These are phyloP conservation scores for Diglossa cyanea DNA, from an alignment of 2,797 vertebrate genomes.

Conservation along the genomic window DNA sequence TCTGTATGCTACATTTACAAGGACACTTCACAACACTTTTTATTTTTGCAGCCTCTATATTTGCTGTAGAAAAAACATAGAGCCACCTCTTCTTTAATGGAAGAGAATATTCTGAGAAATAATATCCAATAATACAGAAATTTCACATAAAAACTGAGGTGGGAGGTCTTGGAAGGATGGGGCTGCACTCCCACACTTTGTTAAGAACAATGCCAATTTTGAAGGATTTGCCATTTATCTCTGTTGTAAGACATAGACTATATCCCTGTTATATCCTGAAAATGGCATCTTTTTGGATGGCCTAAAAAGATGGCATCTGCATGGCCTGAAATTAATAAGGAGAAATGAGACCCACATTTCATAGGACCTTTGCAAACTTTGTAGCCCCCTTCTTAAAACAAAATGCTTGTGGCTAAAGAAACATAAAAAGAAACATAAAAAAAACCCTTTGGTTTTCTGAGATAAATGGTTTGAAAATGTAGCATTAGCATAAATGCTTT, in stretches of 20 bases:
- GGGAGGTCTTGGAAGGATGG: neutral
- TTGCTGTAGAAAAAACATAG: neutral
- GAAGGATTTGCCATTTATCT: neutral
- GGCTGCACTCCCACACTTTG: neutral
- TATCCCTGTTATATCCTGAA: neutral
- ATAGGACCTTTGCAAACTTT: neutral
- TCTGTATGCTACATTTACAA: neutral
- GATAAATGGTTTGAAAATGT: neutral
- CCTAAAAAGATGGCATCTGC: neutral
- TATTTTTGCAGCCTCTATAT: neutral
- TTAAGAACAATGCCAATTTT: neutral
- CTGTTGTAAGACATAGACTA: neutral
- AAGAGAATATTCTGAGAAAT: neutral
- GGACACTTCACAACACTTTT: neutral
- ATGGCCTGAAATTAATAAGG: neutral
- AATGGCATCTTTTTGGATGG: neutral
- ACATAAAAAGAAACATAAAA: neutral
- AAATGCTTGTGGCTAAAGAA: neutral
- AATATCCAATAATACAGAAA: neutral
- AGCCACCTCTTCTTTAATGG: neutral
- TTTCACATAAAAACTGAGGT: neutral
- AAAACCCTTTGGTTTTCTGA: neutral
- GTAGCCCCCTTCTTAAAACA: neutral
- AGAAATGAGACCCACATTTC: neutral
- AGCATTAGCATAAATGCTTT: neutral